Base-by-base conservation (phyloP, 2,888 invertebrate genomes). In the Conus canariensis region DNA sequence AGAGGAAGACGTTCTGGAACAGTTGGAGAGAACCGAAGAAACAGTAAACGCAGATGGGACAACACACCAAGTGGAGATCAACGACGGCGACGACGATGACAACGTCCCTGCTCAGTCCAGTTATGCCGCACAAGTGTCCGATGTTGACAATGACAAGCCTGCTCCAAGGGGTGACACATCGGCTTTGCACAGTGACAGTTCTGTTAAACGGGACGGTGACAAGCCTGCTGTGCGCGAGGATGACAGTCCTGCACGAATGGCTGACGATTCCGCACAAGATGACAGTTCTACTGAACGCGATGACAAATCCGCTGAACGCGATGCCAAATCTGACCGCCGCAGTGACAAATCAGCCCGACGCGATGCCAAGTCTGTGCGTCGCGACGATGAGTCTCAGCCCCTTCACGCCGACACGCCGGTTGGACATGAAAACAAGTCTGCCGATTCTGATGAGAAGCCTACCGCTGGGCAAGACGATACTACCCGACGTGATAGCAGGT, bases 11-110 rank as follows among this genome's bases (percentile, higher is more conserved):
- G 64, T 45, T 9, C 64, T 45, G 45, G 25, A 82, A 22, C 74
- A 87, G 16, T n/a, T 59, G 12, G 86, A 82, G 6, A 59, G 25
- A 6, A 58, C 30, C n/a, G 16, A 14, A 67, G 60, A 6, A 45
- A 70, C 25, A 70, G 77, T n/a, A 88, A n/a, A 58, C 83, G 90
- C 77, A 22, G 86, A 67, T 59, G 45, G 19, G 8, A 58, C 59
- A n/a, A 85, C 60, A 10, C n/a, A n/a, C 64, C 12, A 16, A 64
- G 64, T 16, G 16, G 64, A 30, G 45, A 45, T 45, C 45, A 30
- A 83, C 77, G 45, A 80, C 14, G 58, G 22, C 22, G 82, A 83
- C 7, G 82, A 58, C 9, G 82, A 82, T 16, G 25, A 86, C 74
- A 12, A 30, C 25, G 25, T 4, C 14, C 64, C 30, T 56, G 7